phyloP scores from a whole-genome alignment of 1,140 invertebrate species.

The Drosophila seguyi region DNA sequence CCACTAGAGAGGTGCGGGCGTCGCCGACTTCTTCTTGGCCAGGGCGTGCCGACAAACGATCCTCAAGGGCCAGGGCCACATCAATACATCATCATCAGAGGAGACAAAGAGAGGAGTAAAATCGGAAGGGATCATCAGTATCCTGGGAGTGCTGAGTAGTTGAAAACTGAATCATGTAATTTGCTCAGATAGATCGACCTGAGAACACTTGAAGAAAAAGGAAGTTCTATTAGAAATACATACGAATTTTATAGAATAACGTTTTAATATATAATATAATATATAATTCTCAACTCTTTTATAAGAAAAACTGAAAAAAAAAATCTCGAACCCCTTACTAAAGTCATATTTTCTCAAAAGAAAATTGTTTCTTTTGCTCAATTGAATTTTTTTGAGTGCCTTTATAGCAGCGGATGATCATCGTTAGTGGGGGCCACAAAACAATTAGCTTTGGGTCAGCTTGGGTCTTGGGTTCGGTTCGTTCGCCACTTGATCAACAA shows the following conservation, averaged over 20 bases:
- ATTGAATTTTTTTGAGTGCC: slow-evolving; percentile 8
- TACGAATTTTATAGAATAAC: not conserved
- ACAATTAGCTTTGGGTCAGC: slow-evolving; percentile 66
- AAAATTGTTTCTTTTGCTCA: not conserved
- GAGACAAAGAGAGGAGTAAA: slow-evolving; percentile 5
- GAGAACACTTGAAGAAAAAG: slow-evolving; percentile 20
- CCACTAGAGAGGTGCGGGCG: slow-evolving; percentile 66
- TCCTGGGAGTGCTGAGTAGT: slow-evolving; percentile 64
- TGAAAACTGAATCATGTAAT: slow-evolving; percentile 64
- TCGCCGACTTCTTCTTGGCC: slow-evolving; percentile 30
- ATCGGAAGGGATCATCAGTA: slow-evolving; percentile 19
- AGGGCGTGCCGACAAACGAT: slow-evolving; percentile 69
- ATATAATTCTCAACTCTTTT: not conserved
- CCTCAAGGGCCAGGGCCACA: slow-evolving; percentile 34
- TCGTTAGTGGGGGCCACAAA: slow-evolving; percentile 47
- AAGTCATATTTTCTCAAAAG: not conserved
- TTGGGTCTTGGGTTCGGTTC: slow-evolving; percentile 27
- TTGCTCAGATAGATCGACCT: slow-evolving; percentile 30
- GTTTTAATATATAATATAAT: too few species aligned
- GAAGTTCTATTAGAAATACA: not conserved
- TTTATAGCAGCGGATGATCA: not conserved
- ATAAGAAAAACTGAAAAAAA: too few species aligned
- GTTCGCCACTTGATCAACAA: slow-evolving; percentile 59
- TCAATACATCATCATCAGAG: slow-evolving; percentile 77
- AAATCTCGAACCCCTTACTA: too few species aligned